Conservation (phyloP, 64 coral and sea anemone species). For the Dendrophyllia cribrosa region DNA sequence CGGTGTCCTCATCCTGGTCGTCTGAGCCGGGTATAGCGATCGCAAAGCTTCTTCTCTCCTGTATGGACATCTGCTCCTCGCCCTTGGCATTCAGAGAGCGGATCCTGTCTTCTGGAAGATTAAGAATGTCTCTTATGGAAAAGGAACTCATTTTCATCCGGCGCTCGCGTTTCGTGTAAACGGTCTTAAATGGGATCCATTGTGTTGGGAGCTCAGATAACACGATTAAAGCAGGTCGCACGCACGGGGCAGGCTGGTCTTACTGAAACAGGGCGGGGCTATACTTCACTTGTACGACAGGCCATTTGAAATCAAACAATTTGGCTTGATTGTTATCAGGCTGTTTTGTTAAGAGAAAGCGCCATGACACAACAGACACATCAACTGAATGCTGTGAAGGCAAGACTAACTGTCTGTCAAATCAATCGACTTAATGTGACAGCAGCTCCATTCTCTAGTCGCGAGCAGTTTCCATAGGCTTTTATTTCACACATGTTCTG, state of each 20-base stretch:
- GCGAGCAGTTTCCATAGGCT: slow-evolving; percentile 37
- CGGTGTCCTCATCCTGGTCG: neutral
- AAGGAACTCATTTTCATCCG: slow-evolving; percentile 65
- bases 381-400: slow-evolving; percentile 58
- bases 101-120: slow-evolving; percentile 73
- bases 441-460: slow-evolving; percentile 36
- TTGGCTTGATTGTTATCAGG: slow-evolving; percentile 61
- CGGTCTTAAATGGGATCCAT: slow-evolving; percentile 69
- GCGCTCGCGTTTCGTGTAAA: slow-evolving; percentile 66
- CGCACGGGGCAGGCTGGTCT: slow-evolving; percentile 54
- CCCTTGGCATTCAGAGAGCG: slow-evolving; percentile 55
- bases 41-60: slow-evolving; percentile 9
- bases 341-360: slow-evolving; percentile 78
- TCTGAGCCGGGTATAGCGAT: neutral
- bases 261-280: slow-evolving; percentile 56
- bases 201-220: slow-evolving; percentile 61
- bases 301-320: slow-evolving; percentile 75
- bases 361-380: slow-evolving; percentile 55
- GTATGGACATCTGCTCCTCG: slow-evolving; percentile 36
- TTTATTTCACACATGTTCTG: slow-evolving; percentile 73
- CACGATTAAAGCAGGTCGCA: slow-evolving; percentile 59
- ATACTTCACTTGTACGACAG: slow-evolving; percentile 73
- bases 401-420: slow-evolving; percentile 51
- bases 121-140: slow-evolving; percentile 86
- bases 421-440: slow-evolving; percentile 65